Evolutionary conservation across 1,140 invertebrate genomes (phyloP), one percentile per base, ranked within the genome.

Genomic region (Cepaea nemoralis): DNA sequence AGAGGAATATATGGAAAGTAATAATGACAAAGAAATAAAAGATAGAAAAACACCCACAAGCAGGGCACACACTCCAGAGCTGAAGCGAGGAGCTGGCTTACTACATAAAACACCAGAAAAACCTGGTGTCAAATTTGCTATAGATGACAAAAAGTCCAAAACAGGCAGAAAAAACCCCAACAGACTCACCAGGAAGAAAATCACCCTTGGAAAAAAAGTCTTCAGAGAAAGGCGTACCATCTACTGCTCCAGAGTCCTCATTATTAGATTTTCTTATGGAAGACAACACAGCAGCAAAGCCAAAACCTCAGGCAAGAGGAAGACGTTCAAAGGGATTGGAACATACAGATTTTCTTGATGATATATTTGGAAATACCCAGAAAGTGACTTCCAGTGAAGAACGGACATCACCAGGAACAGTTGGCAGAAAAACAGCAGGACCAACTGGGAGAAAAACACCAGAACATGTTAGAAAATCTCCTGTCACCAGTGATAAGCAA

Each of bases 211-310:
- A 59, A 50, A 78, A 67, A 67, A 42, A 39, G 42, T 45, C 74
- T 39, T 50, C 78, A 77, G 76, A 77, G 39, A 73, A 80, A 59
- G 71, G 84, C 63, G 40, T 76, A 27, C n/a, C 33, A 35, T 50
- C 14, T 27, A 14, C 66, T 8, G 78, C 59, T 45, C 35, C 55
- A 42, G 69, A 71, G n/a, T 45, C 81, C 0, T 84, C 83, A 42
- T 45, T 87, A 22, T 81, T 87, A 39, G 85, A 84, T 42, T 86
- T 86, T 63, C 81, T 87, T 12, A 85, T 80, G 27, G 82, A 67
- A 31, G 84, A 84, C 33, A 48, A 48, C 12, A 37, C 55, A 19
- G 14, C 42, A 39, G 48, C 22, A 12, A 77, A 77, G 74, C 76
- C 71, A 33, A 80, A 77, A 27, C 71, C 82, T 27, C 63, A 69